These are phyloP conservation scores for Geococcyx californianus DNA, from an alignment of 2,113 vertebrate genomes.

Conservation along the genomic window DNA sequence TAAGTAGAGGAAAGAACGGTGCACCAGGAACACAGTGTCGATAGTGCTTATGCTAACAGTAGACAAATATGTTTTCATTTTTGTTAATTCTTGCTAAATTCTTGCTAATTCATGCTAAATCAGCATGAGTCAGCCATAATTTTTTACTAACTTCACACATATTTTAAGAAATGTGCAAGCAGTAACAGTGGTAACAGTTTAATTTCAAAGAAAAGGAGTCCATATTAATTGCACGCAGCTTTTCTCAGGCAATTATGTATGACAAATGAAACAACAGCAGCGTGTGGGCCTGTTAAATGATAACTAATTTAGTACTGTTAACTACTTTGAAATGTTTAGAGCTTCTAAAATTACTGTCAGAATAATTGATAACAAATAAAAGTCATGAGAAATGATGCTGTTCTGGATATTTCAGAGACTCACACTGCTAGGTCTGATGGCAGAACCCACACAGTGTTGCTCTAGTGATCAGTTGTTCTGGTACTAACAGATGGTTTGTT, in stretches of 20 bases:
- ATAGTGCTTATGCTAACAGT: neutral
- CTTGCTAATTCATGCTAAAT: neutral
- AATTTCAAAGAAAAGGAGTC: neutral
- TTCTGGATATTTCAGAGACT: neutral
- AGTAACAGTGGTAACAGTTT: neutral
- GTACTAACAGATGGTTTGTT: neutral
- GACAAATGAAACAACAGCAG: neutral
- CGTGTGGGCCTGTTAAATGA: neutral
- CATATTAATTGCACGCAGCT: neutral
- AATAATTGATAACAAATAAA: neutral
- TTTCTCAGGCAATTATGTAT: neutral
- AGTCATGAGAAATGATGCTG: neutral
- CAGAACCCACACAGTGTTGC: neutral
- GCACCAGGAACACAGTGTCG: fast-evolving
- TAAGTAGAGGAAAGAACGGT: neutral
- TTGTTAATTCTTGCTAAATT: neutral
- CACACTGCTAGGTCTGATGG: neutral
- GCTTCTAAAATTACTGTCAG: neutral
- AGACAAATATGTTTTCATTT: neutral
- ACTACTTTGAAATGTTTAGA: neutral
- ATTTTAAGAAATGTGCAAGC: neutral
- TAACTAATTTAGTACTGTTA: neutral
- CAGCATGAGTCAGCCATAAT: neutral
- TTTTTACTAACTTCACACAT: neutral
- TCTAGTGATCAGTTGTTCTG: neutral